phyloP scores from a whole-genome alignment of 2,113 vertebrate genomes.

The Pterocles orientalis region DNA sequence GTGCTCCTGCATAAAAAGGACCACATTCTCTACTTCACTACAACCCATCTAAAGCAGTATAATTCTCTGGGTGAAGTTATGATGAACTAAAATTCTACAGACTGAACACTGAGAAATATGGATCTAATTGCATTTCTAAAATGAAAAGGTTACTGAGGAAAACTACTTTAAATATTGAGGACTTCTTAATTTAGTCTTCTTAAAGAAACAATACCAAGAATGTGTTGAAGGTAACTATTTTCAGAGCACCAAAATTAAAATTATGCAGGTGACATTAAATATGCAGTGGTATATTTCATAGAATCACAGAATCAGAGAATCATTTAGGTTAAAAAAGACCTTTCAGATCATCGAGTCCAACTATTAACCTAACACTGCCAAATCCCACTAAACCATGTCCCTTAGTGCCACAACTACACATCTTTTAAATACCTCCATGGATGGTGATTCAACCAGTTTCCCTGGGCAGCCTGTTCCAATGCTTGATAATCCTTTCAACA shows the following conservation, averaged over 20 bases:
- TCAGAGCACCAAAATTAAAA: neutral
- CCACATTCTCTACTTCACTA: neutral
- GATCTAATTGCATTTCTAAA: neutral
- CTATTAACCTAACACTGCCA: neutral
- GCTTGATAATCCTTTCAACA: no score
- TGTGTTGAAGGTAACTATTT: neutral
- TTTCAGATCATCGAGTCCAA: neutral
- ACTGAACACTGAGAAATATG: neutral
- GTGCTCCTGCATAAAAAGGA: neutral
- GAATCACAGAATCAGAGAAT: neutral
- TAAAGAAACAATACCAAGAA: neutral
- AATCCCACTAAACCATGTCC: neutral
- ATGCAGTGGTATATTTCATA: neutral
- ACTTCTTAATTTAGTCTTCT: neutral
- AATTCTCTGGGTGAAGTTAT: neutral
- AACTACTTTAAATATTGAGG: neutral
- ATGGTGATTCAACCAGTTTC: neutral
- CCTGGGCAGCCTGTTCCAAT: neutral
- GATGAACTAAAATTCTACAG: neutral
- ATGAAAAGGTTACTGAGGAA: constrained; percentile 11
- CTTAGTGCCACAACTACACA: rapidly evolving
- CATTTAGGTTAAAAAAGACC: neutral
- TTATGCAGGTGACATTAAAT: neutral
- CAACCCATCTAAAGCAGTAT: neutral
- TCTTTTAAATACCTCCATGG: neutral